Evolutionary conservation across 2,888 invertebrate genomes (phyloP).

Genomic region (Phorcus lineatus): DNA sequence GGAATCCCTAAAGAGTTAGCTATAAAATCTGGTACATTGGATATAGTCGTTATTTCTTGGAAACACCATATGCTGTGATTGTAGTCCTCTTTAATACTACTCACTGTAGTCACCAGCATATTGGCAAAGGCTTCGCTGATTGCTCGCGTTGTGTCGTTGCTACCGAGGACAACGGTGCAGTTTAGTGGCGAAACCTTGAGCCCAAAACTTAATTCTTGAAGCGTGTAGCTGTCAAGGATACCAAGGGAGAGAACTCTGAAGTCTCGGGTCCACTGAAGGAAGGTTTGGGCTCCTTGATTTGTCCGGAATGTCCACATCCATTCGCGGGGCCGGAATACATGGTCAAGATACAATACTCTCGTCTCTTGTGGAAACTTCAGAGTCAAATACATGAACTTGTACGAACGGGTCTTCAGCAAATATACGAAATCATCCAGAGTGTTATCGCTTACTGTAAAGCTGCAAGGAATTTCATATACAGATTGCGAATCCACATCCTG

Average conservation of each 20-base stretch:
- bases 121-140: background rate
- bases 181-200: background rate
- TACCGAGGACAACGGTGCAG: background rate
- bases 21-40: background rate
- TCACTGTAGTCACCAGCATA: background rate
- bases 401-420: background rate
- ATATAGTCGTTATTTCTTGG: background rate
- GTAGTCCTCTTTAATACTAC: background rate
- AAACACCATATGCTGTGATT: background rate
- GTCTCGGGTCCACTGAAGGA: background rate
- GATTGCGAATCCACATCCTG: no score
- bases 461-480: background rate
- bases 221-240: background rate
- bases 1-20: background rate
- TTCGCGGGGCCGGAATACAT: background rate
- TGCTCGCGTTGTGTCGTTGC: background rate
- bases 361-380: background rate
- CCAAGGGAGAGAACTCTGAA: slow-evolving; percentile 3
- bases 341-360: background rate
- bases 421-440: background rate
- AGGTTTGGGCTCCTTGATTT: background rate
- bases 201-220: no score
- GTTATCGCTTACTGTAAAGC: background rate
- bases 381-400: background rate
- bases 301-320: background rate